A percentile compares a stretch with the other conserved stretches of the same genome.
Evolutionary conservation across 1,140 invertebrate species (phyloP).

Genomic region (Zelostemma sp.): DNA sequence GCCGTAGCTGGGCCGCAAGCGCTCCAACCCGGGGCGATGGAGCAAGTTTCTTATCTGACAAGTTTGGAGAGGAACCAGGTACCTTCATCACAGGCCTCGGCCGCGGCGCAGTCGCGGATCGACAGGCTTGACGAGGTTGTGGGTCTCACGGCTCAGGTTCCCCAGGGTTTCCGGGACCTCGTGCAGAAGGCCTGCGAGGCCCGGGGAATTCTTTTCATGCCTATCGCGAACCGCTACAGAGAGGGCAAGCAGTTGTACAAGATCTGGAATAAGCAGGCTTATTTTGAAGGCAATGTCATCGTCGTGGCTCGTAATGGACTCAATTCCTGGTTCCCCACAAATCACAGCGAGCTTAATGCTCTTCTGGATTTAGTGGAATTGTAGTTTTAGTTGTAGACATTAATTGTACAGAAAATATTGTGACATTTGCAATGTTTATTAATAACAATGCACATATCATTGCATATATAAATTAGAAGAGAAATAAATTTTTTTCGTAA

Average conservation of each 20-base stretch:
- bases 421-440: conserved; percentile 32
- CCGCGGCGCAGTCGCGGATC: conserved; percentile 68
- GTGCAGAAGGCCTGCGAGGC: conserved; percentile 91
- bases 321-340: conserved; percentile 80
- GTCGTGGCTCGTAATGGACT: conserved; percentile 75
- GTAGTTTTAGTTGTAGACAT: too few relatives aligned
- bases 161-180: conserved; percentile 90
- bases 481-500: conserved; percentile 27
- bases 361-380: background rate
- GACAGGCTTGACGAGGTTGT: conserved; percentile 75
- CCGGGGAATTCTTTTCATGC: conserved; percentile 89
- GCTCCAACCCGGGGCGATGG: conserved; percentile 71
- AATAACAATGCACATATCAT: conserved; percentile 29
- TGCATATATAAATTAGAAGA: conserved; percentile 16
- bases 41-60: conserved; percentile 73
- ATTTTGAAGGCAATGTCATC: conserved; percentile 82
- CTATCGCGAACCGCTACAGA: conserved; percentile 83
- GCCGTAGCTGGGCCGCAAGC: conserved; percentile 71
- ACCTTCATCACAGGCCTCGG: conserved; percentile 71
- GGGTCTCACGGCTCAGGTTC: conserved; percentile 71
- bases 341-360: background rate
- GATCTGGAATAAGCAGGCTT: conserved; percentile 82
- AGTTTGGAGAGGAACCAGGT: conserved; percentile 71
- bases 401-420: too few relatives aligned
- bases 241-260: conserved; percentile 89